These are phyloP conservation scores for Luidia sarsii DNA, from an alignment of 53 echinoderm and acorn worm genomes.

Conservation along the genomic window DNA sequence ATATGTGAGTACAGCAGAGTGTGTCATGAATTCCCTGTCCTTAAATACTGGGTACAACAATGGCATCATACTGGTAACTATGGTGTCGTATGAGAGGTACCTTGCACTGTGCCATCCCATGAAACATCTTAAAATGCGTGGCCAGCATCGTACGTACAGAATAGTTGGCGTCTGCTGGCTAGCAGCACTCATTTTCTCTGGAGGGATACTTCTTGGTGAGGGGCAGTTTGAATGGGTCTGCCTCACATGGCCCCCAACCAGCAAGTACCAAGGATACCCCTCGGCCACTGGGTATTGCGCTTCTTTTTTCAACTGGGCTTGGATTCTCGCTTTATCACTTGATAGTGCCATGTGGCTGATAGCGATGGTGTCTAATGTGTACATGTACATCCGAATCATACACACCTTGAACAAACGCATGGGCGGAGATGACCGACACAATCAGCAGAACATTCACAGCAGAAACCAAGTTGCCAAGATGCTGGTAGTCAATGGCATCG, in stretches of 20 bases:
- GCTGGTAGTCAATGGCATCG: constrained; percentile 69
- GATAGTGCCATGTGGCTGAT: background rate
- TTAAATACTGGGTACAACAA: constrained; percentile 4
- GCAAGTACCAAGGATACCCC: too few relatives aligned
- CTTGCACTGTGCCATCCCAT: constrained; percentile 58
- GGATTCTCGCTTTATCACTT: too few relatives aligned
- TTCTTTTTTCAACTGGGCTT: too few relatives aligned
- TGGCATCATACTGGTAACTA: constrained; percentile 16
- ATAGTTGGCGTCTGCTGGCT: constrained; percentile 18
- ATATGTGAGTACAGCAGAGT: too few relatives aligned
- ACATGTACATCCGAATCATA: constrained; percentile 28
- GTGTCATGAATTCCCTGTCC: background rate
- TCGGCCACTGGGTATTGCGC: too few relatives aligned
- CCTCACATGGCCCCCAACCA: too few relatives aligned
- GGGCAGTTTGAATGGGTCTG: too few relatives aligned
- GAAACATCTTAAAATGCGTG: constrained; percentile 31
- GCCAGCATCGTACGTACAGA: constrained; percentile 1
- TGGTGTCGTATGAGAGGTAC: constrained; percentile 43
- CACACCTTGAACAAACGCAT: background rate
- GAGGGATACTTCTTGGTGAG: too few relatives aligned
- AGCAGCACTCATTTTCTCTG: background rate
- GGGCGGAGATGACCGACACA: too few relatives aligned
- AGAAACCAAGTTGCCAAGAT: constrained; percentile 81
- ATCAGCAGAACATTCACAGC: constrained; percentile 39
- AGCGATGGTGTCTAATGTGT: constrained; percentile 2